phyloP scores from a whole-genome alignment of 2,888 invertebrate genomes.

The Melolontha melolontha region DNA sequence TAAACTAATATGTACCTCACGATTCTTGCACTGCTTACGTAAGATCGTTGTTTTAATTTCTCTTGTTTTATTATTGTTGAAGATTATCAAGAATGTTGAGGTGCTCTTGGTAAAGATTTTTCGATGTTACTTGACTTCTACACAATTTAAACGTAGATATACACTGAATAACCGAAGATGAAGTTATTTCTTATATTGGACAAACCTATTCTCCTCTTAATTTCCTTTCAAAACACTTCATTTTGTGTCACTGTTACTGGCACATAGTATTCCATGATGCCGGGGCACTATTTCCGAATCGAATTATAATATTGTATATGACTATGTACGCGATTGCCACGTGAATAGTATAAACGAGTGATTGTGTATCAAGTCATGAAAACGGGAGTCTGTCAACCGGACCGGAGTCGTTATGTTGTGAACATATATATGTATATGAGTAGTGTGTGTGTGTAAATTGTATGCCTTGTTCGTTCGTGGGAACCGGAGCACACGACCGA shows the following conservation, averaged over 20 bases:
- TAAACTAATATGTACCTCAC: slow-evolving; percentile 3
- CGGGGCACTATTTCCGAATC: slow-evolving; percentile 44
- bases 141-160: too few species aligned
- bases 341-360: slow-evolving; percentile 50
- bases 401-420: not conserved
- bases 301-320: not conserved
- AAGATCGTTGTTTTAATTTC: slow-evolving; percentile 7
- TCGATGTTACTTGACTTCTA: not conserved
- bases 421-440: slow-evolving; percentile 33
- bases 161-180: too few species aligned
- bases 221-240: slow-evolving; percentile 14
- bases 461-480: slow-evolving; percentile 27
- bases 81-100: not conserved
- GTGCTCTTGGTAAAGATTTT: not conserved
- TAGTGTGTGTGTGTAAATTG: slow-evolving; percentile 1
- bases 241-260: slow-evolving; percentile 24
- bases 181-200: not conserved
- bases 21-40: not conserved
- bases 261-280: slow-evolving; percentile 48
- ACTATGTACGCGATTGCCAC: slow-evolving; percentile 49
- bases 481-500: slow-evolving; percentile 54
- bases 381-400: too few species aligned
- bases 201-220: not conserved
- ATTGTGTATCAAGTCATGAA: too few species aligned
- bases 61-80: too few species aligned